These are phyloP conservation scores for Leucophora obtusa DNA, from an alignment of 2,888 invertebrate genomes.

Conservation along the genomic window DNA sequence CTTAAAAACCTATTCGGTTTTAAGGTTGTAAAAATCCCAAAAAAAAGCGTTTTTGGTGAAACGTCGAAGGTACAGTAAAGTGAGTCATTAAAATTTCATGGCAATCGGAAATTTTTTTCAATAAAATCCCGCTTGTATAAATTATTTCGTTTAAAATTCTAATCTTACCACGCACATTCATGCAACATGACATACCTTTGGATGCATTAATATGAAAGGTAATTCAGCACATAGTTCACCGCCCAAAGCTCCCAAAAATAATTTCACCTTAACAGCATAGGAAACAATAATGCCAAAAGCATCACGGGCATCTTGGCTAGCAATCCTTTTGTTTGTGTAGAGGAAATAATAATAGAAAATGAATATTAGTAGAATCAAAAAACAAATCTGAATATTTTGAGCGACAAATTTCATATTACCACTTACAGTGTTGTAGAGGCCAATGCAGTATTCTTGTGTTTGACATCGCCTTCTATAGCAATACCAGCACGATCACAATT, in stretches of 20 bases:
- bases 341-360: slow-evolving; percentile 10
- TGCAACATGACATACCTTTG: slow-evolving; percentile 82
- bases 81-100: too few relatives aligned
- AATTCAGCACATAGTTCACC: slow-evolving; percentile 95
- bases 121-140: too few relatives aligned
- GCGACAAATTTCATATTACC: not conserved
- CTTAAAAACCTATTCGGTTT: too few relatives aligned
- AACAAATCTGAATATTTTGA: not conserved
- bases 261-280: slow-evolving; percentile 95
- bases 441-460: slow-evolving; percentile 89
- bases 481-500: slow-evolving; percentile 93
- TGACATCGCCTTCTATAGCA: slow-evolving; percentile 94
- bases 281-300: slow-evolving; percentile 97
- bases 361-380: not conserved
- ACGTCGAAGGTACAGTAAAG: too few relatives aligned
- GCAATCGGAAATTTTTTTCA: too few relatives aligned
- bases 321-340: slow-evolving; percentile 79
- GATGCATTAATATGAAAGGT: slow-evolving; percentile 95
- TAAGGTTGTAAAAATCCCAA: too few relatives aligned
- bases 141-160: too few relatives aligned
- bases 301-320: slow-evolving; percentile 90
- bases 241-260: slow-evolving; percentile 94
- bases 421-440: slow-evolving; percentile 94
- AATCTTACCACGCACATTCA: too few relatives aligned
- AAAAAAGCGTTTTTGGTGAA: too few relatives aligned